A percentile compares a stretch with the other conserved stretches of the same genome.
Evolutionary conservation across 2,888 invertebrate species (phyloP).

Genomic region (Tipula vernalis): DNA sequence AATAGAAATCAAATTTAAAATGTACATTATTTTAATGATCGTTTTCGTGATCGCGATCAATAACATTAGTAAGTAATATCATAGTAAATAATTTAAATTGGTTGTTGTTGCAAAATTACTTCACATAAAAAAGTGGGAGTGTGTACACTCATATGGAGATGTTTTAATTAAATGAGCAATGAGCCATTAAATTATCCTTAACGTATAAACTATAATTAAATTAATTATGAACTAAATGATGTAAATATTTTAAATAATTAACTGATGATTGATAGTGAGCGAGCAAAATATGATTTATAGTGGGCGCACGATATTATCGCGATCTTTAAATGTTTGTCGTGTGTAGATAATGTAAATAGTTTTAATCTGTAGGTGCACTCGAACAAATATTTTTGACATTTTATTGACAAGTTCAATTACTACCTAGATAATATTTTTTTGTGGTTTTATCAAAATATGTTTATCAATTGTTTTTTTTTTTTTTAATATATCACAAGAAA

Average conservation of each 20-base stretch:
- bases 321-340: neutral
- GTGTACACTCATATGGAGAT: neutral
- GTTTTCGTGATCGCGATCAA: neutral
- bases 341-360: neutral
- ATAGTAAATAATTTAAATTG: neutral
- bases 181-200: neutral
- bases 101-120: neutral
- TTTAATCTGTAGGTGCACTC: neutral
- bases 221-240: neutral
- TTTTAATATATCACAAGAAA: neutral
- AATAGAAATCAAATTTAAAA: neutral
- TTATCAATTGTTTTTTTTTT: neutral
- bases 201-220: neutral
- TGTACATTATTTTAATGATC: neutral
- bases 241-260: neutral
- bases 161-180: neutral
- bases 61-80: neutral
- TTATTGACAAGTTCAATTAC: neutral
- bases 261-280: neutral
- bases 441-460: neutral
- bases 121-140: neutral
- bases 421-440: neutral
- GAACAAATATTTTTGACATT: neutral
- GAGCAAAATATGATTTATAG: neutral
- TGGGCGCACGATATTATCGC: neutral